phyloP scores from a whole-genome alignment of 1,140 invertebrate species.

The Apis laboriosa region DNA sequence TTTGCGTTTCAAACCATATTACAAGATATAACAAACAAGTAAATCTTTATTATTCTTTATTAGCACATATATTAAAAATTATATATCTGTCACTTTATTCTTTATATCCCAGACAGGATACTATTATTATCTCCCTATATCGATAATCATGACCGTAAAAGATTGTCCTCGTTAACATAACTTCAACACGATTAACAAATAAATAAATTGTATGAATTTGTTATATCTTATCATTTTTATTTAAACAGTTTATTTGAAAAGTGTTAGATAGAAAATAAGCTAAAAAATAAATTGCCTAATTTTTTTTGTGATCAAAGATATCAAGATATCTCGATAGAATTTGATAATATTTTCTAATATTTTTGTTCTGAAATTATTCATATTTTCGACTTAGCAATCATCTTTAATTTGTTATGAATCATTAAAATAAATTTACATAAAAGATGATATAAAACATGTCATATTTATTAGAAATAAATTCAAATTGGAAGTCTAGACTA shows the following conservation, averaged over 20 bases:
- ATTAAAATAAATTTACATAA: too few relatives aligned
- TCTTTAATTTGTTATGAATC: too few relatives aligned
- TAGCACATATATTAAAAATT: background rate
- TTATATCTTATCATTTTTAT: background rate
- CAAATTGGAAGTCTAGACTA: too few relatives aligned
- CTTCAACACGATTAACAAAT: background rate
- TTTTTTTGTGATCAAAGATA: too few relatives aligned
- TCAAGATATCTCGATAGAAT: too few relatives aligned
- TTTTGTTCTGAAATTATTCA: too few relatives aligned
- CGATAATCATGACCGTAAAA: conserved; percentile 42
- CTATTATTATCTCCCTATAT: conserved; percentile 47
- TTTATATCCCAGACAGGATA: conserved; percentile 4
- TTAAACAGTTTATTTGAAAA: background rate
- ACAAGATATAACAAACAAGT: background rate
- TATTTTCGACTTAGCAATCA: too few relatives aligned
- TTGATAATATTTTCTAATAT: too few relatives aligned
- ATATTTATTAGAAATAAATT: too few relatives aligned
- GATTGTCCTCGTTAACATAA: conserved; percentile 11
- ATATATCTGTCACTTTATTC: background rate
- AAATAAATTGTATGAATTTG: too few relatives aligned
- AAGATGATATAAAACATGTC: too few relatives aligned
- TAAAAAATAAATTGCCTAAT: too few relatives aligned
- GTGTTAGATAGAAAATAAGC: background rate
- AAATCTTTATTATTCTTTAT: background rate
- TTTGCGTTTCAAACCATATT: background rate